A percentile compares a stretch with the other conserved stretches of the same genome.
Evolutionary conservation across 1,140 invertebrate genomes (phyloP).

Genomic region (Dinothrombium tinctorium): DNA sequence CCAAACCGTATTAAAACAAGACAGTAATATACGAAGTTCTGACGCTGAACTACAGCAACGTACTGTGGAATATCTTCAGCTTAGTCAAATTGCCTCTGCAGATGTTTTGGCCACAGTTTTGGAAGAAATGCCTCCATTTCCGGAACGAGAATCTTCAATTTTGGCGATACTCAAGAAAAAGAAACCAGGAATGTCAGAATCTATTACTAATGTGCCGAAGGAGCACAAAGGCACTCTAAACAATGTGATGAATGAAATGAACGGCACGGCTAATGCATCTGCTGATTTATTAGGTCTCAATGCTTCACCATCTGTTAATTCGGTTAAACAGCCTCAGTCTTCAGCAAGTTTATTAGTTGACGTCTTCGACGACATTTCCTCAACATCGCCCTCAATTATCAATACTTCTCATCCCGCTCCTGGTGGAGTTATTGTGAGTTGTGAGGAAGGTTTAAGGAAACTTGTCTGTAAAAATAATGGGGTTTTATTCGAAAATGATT

Average conservation of each 20-base stretch:
- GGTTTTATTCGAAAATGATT: slow-evolving; percentile 89
- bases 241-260: background rate
- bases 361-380: slow-evolving; percentile 52
- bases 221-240: background rate
- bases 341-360: slow-evolving; percentile 58
- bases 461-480: slow-evolving; percentile 95
- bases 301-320: slow-evolving; percentile 40
- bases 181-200: slow-evolving; percentile 39
- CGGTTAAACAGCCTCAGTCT: slow-evolving; percentile 27
- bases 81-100: slow-evolving; percentile 82
- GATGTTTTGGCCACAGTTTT: slow-evolving; percentile 94
- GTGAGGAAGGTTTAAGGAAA: slow-evolving; percentile 42
- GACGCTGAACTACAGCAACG: slow-evolving; percentile 96
- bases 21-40: slow-evolving; percentile 85
- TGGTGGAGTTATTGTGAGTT: slow-evolving; percentile 13
- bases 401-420: slow-evolving; percentile 23
- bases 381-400: slow-evolving; percentile 23
- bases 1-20: slow-evolving; percentile 76
- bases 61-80: slow-evolving; percentile 87
- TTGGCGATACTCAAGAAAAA: slow-evolving; percentile 83
- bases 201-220: slow-evolving; percentile 10
- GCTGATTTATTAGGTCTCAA: slow-evolving; percentile 61
- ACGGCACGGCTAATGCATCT: slow-evolving; percentile 25
- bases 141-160: slow-evolving; percentile 92
- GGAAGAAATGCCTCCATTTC: slow-evolving; percentile 99